A percentile compares a stretch with the other conserved stretches of the same genome.
phyloP scores from a whole-genome alignment of 1,140 invertebrate species.

The Idris sp. region DNA sequence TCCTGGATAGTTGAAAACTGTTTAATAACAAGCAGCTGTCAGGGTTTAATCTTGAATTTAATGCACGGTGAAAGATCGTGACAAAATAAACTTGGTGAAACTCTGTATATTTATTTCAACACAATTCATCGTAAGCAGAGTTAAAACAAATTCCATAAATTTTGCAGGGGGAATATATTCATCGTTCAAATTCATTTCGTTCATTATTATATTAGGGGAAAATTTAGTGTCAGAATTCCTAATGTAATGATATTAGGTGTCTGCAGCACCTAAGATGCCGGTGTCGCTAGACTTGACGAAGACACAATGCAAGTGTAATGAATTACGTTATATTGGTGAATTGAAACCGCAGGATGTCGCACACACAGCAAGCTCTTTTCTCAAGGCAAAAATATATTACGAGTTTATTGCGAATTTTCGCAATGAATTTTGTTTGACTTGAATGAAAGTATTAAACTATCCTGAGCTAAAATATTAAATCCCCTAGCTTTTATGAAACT shows the following conservation, averaged over 20 bases:
- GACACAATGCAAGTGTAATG: constrained; percentile 59
- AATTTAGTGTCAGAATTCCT: constrained; percentile 53
- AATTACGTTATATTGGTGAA: constrained; percentile 61
- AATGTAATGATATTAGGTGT: constrained; percentile 52
- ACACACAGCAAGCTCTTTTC: constrained; percentile 12
- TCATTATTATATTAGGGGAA: constrained; percentile 35
- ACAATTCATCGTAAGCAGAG: background rate
- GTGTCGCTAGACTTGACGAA: constrained; percentile 49
- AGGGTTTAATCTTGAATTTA: constrained; percentile 33
- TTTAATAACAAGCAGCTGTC: constrained; percentile 34
- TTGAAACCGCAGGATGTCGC: constrained; percentile 54
- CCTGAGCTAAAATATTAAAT: no score
- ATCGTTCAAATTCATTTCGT: constrained; percentile 41
- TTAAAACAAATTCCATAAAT: constrained; percentile 37
- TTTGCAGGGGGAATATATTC: constrained; percentile 27
- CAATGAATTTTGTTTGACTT: background rate
- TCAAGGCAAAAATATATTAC: constrained; percentile 35
- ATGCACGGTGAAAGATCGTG: no score
- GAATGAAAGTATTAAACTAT: no score
- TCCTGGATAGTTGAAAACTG: no score
- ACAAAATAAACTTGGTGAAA: no score
- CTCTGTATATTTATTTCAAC: no score
- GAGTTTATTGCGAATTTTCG: constrained; percentile 4
- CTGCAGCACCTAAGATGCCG: constrained; percentile 47
- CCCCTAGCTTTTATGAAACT: no score